These are phyloP conservation scores for Gymnoscelis rufifasciata DNA, from an alignment of 2,888 invertebrate genomes.

Conservation along the genomic window DNA sequence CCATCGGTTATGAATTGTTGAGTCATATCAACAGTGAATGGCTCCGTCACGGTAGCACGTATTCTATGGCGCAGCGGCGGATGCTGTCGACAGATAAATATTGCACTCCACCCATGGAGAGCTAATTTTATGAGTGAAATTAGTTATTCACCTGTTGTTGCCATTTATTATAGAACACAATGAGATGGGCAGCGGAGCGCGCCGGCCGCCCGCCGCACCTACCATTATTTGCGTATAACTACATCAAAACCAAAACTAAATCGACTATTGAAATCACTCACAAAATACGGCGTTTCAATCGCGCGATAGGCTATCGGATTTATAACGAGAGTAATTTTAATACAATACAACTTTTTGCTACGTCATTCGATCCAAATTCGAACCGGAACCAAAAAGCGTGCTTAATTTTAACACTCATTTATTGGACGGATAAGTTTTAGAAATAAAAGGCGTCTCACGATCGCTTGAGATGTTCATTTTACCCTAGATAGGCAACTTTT, in stretches of 20 bases:
- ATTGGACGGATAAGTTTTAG: constrained; percentile 58
- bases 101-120: constrained; percentile 73
- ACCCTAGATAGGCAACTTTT: constrained; percentile 61
- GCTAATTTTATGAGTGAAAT: constrained; percentile 77
- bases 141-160: constrained; percentile 79
- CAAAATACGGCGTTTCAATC: constrained; percentile 21
- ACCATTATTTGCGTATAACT: constrained; percentile 54
- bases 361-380: constrained; percentile 46
- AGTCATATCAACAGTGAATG: constrained; percentile 39
- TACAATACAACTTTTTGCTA: constrained; percentile 32
- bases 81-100: constrained; percentile 69
- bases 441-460: constrained; percentile 53
- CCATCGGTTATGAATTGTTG: constrained; percentile 21
- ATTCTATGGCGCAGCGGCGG: constrained; percentile 54
- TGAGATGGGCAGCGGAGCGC: constrained; percentile 59
- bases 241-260: constrained; percentile 47
- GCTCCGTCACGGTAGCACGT: constrained; percentile 45
- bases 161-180: constrained; percentile 75
- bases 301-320: constrained; percentile 16
- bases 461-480: constrained; percentile 50
- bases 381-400: constrained; percentile 48
- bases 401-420: constrained; percentile 57
- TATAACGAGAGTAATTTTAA: constrained; percentile 27
- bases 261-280: constrained; percentile 44
- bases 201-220: constrained; percentile 55